Evolutionary conservation across 2,113 vertebrate genomes (phyloP).

Genomic region (Casuarius casuarius): DNA sequence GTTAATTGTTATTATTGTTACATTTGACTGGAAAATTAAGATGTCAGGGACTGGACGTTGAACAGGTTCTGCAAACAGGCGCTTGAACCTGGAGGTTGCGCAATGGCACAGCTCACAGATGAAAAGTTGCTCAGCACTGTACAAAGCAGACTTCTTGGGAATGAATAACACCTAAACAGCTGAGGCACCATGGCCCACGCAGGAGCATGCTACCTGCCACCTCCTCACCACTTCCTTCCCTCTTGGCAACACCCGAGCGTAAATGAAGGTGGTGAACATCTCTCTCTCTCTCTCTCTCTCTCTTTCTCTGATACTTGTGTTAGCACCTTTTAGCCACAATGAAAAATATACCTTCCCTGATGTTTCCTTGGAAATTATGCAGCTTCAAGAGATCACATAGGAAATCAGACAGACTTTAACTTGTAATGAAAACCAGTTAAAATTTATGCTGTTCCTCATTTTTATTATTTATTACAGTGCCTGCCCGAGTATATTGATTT

Average conservation of each 20-base stretch:
- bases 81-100: neutral
- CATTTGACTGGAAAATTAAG: neutral
- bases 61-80: neutral
- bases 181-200: rapidly evolving
- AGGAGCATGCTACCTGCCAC: neutral
- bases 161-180: neutral
- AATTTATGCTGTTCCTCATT: conserved; percentile 66
- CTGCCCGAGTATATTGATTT: conserved; percentile 72
- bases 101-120: neutral
- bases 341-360: conserved; percentile 25
- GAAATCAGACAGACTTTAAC: conserved; percentile 58
- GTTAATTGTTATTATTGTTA: conserved; percentile 17
- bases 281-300: neutral
- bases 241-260: neutral
- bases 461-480: conserved; percentile 72
- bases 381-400: conserved; percentile 39
- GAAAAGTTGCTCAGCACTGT: neutral
- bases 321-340: conserved; percentile 24
- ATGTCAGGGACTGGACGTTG: neutral
- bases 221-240: neutral
- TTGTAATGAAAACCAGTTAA: conserved; percentile 57
- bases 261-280: neutral
- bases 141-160: neutral
- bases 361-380: conserved; percentile 40
- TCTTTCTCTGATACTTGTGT: neutral